A percentile compares a stretch with the other conserved stretches of the same genome.
These are phyloP conservation scores for Cyprinus carpio DNA, from an alignment of 2,113 vertebrate species.

Conservation along the genomic window DNA sequence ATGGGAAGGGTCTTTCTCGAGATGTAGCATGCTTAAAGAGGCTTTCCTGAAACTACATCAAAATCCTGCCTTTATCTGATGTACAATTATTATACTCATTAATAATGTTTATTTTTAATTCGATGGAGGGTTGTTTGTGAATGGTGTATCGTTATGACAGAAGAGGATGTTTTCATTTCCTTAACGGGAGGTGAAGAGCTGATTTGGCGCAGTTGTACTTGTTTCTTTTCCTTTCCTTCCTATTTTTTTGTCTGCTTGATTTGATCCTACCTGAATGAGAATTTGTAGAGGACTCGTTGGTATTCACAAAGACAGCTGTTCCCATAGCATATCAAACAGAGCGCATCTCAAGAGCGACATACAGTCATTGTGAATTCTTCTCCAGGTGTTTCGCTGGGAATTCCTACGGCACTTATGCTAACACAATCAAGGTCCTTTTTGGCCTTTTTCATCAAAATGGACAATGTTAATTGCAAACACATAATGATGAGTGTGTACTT, in stretches of 20 bases:
- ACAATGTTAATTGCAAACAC: slow-evolving; percentile 19
- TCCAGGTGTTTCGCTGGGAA: slow-evolving; percentile 24
- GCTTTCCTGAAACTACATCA: neutral
- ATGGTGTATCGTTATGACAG: neutral
- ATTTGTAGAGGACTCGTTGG: slow-evolving; percentile 51
- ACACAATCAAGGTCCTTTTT: slow-evolving; percentile 39
- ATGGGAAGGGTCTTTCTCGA: slow-evolving; percentile 46
- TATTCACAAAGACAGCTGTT: slow-evolving; percentile 44
- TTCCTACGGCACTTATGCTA: slow-evolving; percentile 33
- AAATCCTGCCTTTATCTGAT: slow-evolving; percentile 10
- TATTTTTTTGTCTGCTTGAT: slow-evolving; percentile 45
- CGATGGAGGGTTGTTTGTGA: slow-evolving; percentile 14
- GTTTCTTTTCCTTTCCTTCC: slow-evolving; percentile 32
- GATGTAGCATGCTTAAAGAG: slow-evolving; percentile 9
- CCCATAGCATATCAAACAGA: slow-evolving; percentile 38
- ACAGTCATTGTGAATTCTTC: slow-evolving; percentile 42
- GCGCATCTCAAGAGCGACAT: slow-evolving; percentile 38
- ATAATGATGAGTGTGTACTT: neutral
- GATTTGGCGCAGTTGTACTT: slow-evolving; percentile 43
- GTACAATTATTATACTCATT: slow-evolving; percentile 21
- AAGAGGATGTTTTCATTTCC: slow-evolving; percentile 52
- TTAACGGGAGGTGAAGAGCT: slow-evolving; percentile 9
- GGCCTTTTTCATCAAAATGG: slow-evolving; percentile 36
- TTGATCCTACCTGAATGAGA: slow-evolving; percentile 52
- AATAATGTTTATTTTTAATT: slow-evolving; percentile 48